Evolutionary conservation across 2,888 invertebrate species (phyloP), one percentile per base, ranked within the genome.

Genomic region (Polydrusus pterygomalis): DNA sequence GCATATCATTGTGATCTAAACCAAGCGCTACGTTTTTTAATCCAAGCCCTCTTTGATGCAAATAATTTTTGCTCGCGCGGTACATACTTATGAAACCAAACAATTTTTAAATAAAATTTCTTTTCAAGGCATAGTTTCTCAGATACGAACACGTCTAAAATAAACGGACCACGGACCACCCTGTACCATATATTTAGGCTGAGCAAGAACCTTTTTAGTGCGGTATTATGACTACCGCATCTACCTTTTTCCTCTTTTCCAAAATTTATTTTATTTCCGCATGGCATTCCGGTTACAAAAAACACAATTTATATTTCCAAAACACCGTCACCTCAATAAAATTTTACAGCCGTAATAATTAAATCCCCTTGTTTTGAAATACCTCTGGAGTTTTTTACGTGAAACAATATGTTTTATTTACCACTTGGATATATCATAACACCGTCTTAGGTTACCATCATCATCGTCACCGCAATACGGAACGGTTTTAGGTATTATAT

Each of bases 351-450:
- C 51, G 67, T 49, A 67, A 67, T 67, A 67, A 67, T 67, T 67
- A 67, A 67, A 54, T 54, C 67, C 67, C 67, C 67, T 54, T 54
- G 67, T 67, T 67, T 65, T 30, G 54, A 67, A 67, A 67, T 67
- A 51, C 67, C 43, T 67, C 11, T 7, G 20, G 54, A 40, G 67
- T 54, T 67, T 67, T 67, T 67, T 67, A 67, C 38, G 38, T 54
- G 67, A 67, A 67, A 67, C 67, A 67, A 67, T 67, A 67, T 67
- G 54, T 67, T 67, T 67, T 67, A 67, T 67, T 67, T 51, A 54
- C 54, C 54, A 67, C 67, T 67, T 47, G 38, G 40, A 67, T 25
- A 67, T 67, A 67, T 67, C 67, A 67, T 67, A 67, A 67, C 67
- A 67, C 54, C 54, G 38, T 67, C 67, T 67, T 54, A 6, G 20